Evolutionary conservation across 2,797 vertebrate genomes (phyloP).

Genomic region (Acipenser oxyrinchus): DNA sequence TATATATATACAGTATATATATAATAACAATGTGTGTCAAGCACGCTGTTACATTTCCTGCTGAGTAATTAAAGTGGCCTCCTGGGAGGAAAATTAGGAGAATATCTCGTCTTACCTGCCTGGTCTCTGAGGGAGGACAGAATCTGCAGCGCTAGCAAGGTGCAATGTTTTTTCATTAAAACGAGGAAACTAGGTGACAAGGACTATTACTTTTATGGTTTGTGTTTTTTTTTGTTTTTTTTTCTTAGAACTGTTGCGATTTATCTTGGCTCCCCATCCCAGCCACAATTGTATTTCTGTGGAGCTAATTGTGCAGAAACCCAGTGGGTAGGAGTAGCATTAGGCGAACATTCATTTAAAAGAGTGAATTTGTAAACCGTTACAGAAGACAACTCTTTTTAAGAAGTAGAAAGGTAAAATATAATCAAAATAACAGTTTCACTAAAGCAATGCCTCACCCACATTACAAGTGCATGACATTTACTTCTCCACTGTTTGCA

Average conservation of each 20-base stretch:
- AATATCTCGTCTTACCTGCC: constrained; percentile 21
- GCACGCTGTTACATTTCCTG: constrained; percentile 24
- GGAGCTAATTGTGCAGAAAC: constrained; percentile 52
- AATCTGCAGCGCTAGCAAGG: constrained; percentile 14
- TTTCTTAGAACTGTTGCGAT: constrained; percentile 41
- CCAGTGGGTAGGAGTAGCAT: constrained; percentile 33
- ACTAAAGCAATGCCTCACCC: constrained; percentile 20
- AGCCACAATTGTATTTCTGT: constrained; percentile 36
- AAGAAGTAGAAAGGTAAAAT: background rate
- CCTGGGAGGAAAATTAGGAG: constrained; percentile 31
- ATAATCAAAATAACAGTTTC: background rate
- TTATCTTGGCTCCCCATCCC: constrained; percentile 46
- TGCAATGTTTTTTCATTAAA: constrained; percentile 44
- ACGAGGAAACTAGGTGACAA: constrained; percentile 42
- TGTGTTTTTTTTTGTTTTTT: constrained; percentile 29
- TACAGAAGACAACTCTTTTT: constrained; percentile 17
- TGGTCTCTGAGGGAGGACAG: constrained; percentile 14
- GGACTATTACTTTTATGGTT: constrained; percentile 39
- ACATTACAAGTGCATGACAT: constrained; percentile 12
- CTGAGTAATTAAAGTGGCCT: constrained; percentile 43
- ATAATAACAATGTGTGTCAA: too few species aligned
- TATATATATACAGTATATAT: too few species aligned
- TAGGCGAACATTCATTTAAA: constrained; percentile 23
- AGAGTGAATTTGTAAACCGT: constrained; percentile 23
- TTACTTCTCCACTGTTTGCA: constrained; percentile 22